Base-by-base conservation (phyloP, 2,797 vertebrate species). In the Tarsius wallacei region DNA sequence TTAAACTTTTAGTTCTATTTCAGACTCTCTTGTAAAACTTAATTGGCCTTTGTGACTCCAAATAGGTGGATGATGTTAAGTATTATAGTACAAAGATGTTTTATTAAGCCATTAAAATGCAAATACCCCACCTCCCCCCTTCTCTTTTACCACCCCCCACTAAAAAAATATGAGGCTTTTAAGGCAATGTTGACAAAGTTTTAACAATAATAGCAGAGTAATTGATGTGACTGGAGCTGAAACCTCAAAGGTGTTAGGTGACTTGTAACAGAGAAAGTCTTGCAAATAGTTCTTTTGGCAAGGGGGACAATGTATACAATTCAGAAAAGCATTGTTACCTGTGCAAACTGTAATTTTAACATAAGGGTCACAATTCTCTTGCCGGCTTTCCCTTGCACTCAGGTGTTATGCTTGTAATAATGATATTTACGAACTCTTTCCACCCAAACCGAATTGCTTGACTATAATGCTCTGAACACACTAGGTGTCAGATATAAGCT, bases 1-100 rank as follows among this genome's bases (percentile, higher is more conserved):
- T 98, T 98, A 98, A 98, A 99, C 97, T 98, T 99, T 98, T 98
- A 97, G 95, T 98, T 98, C 97, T 98, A 98, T 98, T 98, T 98
- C 98, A 98, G 97, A 95, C 97, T 99, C 95, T 97, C 98, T 98
- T 98, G 98, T 98, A 98, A 98, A 97, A 98, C 97, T 98, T 98
- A 66, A 1, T 89, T 80, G 97, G 98, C 98, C 97, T 98, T 83
- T 97, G 87, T 96, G 97, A 98, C 87, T 97, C 97, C 97, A 98
- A 96, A 98, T 98, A 97, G 70, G 97, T 98, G 96, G 97, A 97
- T 98, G 98, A 97, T 97, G 97, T 98, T 53, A 81, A 98, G 94
- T 97, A 97, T 97, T 98, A 94, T 96, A 97, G 98, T 98, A 97
- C 98, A 98, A 98, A 98, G 98, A 98, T 98, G 86, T 97, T 98